These are phyloP conservation scores for Yponomeuta malinellus DNA, from an alignment of 2,888 invertebrate species.

Conservation along the genomic window DNA sequence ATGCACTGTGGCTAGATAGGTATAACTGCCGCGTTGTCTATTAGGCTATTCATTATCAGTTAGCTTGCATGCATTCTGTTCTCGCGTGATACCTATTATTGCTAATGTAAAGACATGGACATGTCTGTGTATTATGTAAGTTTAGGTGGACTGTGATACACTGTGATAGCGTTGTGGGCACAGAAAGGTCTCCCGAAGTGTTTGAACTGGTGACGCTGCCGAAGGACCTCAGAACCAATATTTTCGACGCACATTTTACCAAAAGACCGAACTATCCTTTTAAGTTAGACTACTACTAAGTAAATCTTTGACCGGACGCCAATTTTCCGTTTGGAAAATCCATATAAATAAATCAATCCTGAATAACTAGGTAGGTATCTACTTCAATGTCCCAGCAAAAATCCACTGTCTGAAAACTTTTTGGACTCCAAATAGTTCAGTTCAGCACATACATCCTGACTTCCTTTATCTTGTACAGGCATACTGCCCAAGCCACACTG, in stretches of 20 bases:
- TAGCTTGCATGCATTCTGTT: neutral
- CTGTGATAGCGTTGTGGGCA: neutral
- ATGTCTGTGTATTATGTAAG: neutral
- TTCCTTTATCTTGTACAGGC: conserved; percentile 65
- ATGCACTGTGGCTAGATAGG: neutral
- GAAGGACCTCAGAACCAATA: no score
- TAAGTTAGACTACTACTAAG: no score
- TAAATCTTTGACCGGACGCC: no score
- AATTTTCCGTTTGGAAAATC: no score
- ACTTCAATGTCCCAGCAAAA: no score
- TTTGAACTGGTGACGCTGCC: neutral
- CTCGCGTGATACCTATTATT: neutral
- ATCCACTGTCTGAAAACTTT: no score
- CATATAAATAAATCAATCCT: no score
- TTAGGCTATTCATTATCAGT: neutral
- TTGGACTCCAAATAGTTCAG: no score
- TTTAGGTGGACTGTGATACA: neutral
- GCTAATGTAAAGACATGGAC: neutral
- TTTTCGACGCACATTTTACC: no score
- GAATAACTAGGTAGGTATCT: no score
- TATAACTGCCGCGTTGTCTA: neutral
- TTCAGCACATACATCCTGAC: neutral
- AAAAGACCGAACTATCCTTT: no score
- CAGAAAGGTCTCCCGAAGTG: neutral
- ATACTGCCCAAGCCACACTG: conserved; percentile 87